Conservation (phyloP, 1,140 invertebrate species). For the Drosophila rufa region DNA sequence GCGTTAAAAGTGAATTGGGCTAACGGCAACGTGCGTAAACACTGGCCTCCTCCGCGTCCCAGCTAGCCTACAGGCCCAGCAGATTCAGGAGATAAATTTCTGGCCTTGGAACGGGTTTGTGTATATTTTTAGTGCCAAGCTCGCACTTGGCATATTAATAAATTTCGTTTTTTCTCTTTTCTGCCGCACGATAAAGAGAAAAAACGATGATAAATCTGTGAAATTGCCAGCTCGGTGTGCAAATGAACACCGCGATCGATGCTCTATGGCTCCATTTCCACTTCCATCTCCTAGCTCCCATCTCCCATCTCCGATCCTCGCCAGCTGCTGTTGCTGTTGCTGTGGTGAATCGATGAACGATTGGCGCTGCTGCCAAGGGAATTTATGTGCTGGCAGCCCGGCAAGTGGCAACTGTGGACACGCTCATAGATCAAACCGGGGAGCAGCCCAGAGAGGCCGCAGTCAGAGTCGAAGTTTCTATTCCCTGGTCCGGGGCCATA, state of each 20-base stretch:
- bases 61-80: slow-evolving; percentile 1
- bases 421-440: slow-evolving; percentile 46
- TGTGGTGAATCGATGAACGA: slow-evolving; percentile 49
- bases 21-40: slow-evolving; percentile 75
- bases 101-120: slow-evolving; percentile 59
- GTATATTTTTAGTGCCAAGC: slow-evolving; percentile 12
- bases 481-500: slow-evolving; percentile 29
- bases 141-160: slow-evolving; percentile 57
- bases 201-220: slow-evolving; percentile 65
- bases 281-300: slow-evolving; percentile 14
- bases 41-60: background rate
- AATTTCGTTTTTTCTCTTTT: slow-evolving; percentile 43
- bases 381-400: slow-evolving; percentile 66
- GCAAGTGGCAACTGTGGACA: slow-evolving; percentile 65
- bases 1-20: slow-evolving; percentile 49
- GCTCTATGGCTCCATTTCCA: slow-evolving; percentile 46
- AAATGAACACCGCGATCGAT: slow-evolving; percentile 63
- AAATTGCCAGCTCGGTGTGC: slow-evolving; percentile 60
- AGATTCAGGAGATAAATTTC: slow-evolving; percentile 34
- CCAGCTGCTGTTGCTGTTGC: slow-evolving; percentile 12
- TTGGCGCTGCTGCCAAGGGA: slow-evolving; percentile 38
- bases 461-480: slow-evolving; percentile 16
- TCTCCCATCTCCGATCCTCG: slow-evolving; percentile 7
- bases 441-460: slow-evolving; percentile 2
- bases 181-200: slow-evolving; percentile 47